A percentile compares a stretch with the other conserved stretches of the same genome.
phyloP scores from a whole-genome alignment of 2,797 vertebrate species.

The Macroramphosus scolopax region DNA sequence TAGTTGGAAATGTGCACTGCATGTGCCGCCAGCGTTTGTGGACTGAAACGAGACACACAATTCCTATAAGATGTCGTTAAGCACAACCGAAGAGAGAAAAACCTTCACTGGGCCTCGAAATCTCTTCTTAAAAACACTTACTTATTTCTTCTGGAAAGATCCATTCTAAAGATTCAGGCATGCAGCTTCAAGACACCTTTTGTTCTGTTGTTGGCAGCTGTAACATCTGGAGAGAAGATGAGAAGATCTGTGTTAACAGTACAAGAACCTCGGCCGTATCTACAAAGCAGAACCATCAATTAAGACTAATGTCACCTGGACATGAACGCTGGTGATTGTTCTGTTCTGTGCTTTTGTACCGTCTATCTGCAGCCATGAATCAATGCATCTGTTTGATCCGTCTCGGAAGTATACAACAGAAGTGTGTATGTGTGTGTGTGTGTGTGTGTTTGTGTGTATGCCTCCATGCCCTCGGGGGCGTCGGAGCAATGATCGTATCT shows the following conservation, averaged over 20 bases:
- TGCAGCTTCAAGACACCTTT: slow-evolving; percentile 20
- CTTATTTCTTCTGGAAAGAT: too few species aligned
- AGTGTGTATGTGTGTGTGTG: slow-evolving; percentile 34
- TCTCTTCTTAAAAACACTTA: too few species aligned
- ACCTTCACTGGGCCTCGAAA: too few species aligned
- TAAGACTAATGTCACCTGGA: slow-evolving; percentile 22
- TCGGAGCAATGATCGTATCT: slow-evolving; percentile 88
- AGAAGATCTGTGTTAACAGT: slow-evolving; percentile 20
- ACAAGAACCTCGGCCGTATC: slow-evolving; percentile 28
- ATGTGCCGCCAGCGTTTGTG: too few species aligned
- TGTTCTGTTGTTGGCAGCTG: slow-evolving; percentile 41
- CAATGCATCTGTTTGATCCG: slow-evolving; percentile 67
- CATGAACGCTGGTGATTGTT: slow-evolving; percentile 28
- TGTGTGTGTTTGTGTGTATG: slow-evolving; percentile 31
- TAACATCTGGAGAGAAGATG: slow-evolving; percentile 23
- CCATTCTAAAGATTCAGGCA: too few species aligned
- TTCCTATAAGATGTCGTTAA: too few species aligned
- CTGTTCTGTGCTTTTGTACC: slow-evolving; percentile 48
- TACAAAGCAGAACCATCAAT: slow-evolving; percentile 45
- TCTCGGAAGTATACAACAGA: slow-evolving; percentile 35
- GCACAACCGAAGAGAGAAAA: too few species aligned
- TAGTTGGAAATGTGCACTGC: too few species aligned
- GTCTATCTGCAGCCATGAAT: slow-evolving; percentile 55
- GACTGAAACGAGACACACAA: too few species aligned
- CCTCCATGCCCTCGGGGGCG: slow-evolving; percentile 67